A percentile compares a stretch with the other conserved stretches of the same genome.
Evolutionary conservation across 2,888 invertebrate genomes (phyloP).

Genomic region (Xanthorhoe designata): DNA sequence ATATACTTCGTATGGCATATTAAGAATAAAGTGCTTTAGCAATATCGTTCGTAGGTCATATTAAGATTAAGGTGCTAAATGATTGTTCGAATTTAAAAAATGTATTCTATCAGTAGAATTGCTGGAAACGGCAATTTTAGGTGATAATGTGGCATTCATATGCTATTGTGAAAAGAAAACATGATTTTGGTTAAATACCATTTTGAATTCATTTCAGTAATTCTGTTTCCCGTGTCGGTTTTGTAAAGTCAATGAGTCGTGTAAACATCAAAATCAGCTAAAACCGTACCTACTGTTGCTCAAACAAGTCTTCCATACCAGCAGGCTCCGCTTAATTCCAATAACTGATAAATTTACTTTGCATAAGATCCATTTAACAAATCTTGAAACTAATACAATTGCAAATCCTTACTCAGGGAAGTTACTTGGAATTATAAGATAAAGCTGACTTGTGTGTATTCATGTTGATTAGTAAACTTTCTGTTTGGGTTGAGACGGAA

Average conservation of each 20-base stretch:
- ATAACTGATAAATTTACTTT: slow-evolving; percentile 22
- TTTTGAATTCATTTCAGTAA: neutral
- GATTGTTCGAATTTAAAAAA: no score
- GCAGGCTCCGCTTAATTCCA: slow-evolving; percentile 14
- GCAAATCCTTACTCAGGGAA: slow-evolving; percentile 12
- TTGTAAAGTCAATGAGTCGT: slow-evolving; percentile 19
- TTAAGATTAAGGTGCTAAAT: no score
- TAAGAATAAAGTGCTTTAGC: no score
- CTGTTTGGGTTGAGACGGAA: slow-evolving; percentile 12
- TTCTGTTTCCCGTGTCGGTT: slow-evolving; percentile 10
- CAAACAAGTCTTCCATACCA: slow-evolving; percentile 17
- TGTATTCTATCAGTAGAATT: no score
- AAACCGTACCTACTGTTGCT: slow-evolving; percentile 13
- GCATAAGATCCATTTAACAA: slow-evolving; percentile 21
- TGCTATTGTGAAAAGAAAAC: no score
- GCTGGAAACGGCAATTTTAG: no score
- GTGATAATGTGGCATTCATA: no score
- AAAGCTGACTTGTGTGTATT: slow-evolving; percentile 23
- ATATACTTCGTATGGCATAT: no score
- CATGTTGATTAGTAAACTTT: slow-evolving; percentile 22
- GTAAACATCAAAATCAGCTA: slow-evolving; percentile 23
- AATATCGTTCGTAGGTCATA: no score
- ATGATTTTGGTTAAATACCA: neutral
- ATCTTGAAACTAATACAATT: slow-evolving; percentile 17
- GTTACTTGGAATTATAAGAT: slow-evolving; percentile 11